These are phyloP conservation scores for Neocrepidodera transversa DNA, from an alignment of 2,888 invertebrate species.

Conservation along the genomic window DNA sequence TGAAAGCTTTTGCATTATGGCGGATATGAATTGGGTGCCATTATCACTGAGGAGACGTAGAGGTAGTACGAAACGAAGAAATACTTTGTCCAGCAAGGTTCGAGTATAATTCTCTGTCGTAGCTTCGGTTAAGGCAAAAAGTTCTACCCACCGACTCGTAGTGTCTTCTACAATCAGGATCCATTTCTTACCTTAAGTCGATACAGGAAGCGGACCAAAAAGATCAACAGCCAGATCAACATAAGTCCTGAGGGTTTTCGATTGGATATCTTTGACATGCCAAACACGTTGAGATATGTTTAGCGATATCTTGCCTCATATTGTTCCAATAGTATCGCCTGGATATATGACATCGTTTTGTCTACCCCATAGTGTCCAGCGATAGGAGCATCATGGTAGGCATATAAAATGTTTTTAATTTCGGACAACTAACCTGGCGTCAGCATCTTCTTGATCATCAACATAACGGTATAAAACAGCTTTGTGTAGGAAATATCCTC, in stretches of 20 bases:
- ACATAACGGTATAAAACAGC: conserved; percentile 6
- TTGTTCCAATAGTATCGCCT: conserved; percentile 36
- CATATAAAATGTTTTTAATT: neutral
- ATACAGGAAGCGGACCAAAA: conserved; percentile 45
- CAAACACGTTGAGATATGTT: conserved; percentile 13
- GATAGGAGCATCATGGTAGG: conserved; percentile 20
- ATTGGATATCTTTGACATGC: conserved; percentile 19
- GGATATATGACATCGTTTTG: conserved; percentile 26
- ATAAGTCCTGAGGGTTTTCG: conserved; percentile 29
- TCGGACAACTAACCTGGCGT: conserved; percentile 5
- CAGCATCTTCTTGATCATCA: conserved; percentile 2
- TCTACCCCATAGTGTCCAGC: conserved; percentile 44
- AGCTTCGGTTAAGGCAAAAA: too few relatives aligned
- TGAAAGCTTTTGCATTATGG: conserved; percentile 49
- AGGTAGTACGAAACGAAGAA: conserved; percentile 51
- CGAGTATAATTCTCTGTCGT: conserved; percentile 38
- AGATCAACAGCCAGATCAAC: conserved; percentile 42
- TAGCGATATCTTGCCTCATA: conserved; percentile 29
- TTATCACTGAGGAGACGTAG: conserved; percentile 52
- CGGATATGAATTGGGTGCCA: conserved; percentile 51
- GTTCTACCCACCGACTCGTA: too few relatives aligned
- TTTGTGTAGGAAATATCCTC: conserved; percentile 6
- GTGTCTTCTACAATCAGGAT: conserved; percentile 45
- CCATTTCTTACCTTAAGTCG: conserved; percentile 36
- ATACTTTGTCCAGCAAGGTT: conserved; percentile 43